phyloP scores from a whole-genome alignment of 2,888 invertebrate genomes.

The Diaprepes abbreviatus region DNA sequence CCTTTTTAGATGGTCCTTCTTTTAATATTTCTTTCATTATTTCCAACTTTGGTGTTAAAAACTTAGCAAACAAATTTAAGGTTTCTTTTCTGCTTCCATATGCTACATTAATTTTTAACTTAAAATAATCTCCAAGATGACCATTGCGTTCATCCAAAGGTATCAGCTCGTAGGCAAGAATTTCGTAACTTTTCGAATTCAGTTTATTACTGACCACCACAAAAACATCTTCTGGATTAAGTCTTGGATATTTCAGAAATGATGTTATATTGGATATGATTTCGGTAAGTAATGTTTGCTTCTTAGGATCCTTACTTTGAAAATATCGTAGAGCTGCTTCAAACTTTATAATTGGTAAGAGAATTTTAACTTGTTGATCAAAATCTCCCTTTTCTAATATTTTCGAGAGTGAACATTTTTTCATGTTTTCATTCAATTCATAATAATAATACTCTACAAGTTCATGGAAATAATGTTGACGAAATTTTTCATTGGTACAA shows the following conservation, averaged over 20 bases:
- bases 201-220: conserved; percentile 51
- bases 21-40: background rate
- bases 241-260: background rate
- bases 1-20: conserved; percentile 42
- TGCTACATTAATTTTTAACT: conserved; percentile 45
- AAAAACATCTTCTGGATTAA: conserved; percentile 56
- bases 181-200: conserved; percentile 48
- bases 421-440: conserved; percentile 3
- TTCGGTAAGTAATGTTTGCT: background rate
- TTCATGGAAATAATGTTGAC: conserved; percentile 38
- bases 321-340: background rate
- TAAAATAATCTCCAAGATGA: conserved; percentile 57
- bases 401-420: background rate
- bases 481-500: conserved; percentile 34
- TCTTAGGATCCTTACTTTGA: background rate
- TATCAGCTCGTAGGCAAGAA: conserved; percentile 45
- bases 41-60: background rate
- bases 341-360: too few relatives aligned
- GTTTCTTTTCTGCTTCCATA: too few relatives aligned
- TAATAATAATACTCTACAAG: too few relatives aligned
- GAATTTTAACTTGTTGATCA: too few relatives aligned
- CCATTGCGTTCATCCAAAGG: too few relatives aligned
- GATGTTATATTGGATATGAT: conserved; percentile 1
- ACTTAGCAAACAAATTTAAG: conserved; percentile 1
- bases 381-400: background rate